Evolutionary conservation across 2,888 invertebrate species (phyloP), one percentile per base, ranked within the genome.

Genomic region (Dolichomitus sp.): DNA sequence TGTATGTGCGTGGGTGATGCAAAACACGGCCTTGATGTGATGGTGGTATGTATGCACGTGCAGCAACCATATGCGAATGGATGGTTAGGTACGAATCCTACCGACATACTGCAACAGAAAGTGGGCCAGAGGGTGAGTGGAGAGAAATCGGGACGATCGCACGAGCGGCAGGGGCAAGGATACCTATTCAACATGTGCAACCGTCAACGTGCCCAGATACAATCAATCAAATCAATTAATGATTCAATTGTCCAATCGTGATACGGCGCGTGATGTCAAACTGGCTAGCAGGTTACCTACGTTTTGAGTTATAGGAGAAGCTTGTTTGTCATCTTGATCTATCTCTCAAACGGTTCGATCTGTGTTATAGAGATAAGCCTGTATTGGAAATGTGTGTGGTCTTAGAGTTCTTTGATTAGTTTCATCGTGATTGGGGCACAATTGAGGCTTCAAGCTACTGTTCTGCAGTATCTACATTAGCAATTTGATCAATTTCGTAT

Each of bases 151-250:
- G 48, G 17, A 70, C 30, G 42, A 23, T 19, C 11, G 50, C 50
- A 63, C 68, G 54, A 45, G n/a, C 48, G 19, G 48, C 57, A 63
- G 73, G 48, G 59, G 69, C 81, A 85, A 79, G 87, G 89, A 91
- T 91, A 90, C 87, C 90, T 91, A 93, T 92, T 91, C 92, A 92
- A 91, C 92, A 91, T 92, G 91, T 91, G 90, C 91, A 91, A 91
- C 87, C 90, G 91, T 92, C 92, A 91, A 90, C 92, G 90, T 91
- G 84, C 87, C 82, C 85, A 88, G 91, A 92, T 91, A 90, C 91
- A 85, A 93, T 93, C 92, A 90, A 91, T 93, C 92, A 90, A 91
- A 91, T 92, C 92, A 89, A 92, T 93, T 91, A 89, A 92, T 92
- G 88, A 91, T 91, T 91, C 90, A 89, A 92, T 92, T 89, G 90